phyloP scores from a whole-genome alignment of 2,888 invertebrate genomes.

The Sphaerophoria taeniata region DNA sequence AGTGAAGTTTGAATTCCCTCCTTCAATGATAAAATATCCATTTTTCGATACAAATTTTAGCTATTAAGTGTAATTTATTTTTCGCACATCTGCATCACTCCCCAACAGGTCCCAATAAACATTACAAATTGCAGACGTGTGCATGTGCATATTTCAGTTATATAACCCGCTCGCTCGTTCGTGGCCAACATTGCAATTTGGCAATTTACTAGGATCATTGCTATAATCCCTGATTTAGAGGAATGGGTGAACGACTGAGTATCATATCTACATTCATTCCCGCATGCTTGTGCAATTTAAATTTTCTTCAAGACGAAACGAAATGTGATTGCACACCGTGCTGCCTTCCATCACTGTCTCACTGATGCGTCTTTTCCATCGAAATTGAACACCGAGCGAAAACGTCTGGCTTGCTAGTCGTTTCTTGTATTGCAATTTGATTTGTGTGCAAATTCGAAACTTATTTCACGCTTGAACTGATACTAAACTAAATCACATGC shows the following conservation, averaged over 20 bases:
- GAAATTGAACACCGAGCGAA: not conserved
- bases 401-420: slow-evolving; percentile 5
- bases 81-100: slow-evolving; percentile 11
- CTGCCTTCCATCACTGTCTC: too few species aligned
- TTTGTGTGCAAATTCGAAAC: slow-evolving; percentile 75
- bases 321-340: slow-evolving; percentile 5
- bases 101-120: slow-evolving; percentile 6
- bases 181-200: slow-evolving; percentile 37
- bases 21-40: not conserved
- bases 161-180: not conserved
- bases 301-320: slow-evolving; percentile 27
- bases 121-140: slow-evolving; percentile 4
- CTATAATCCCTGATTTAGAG: slow-evolving; percentile 34
- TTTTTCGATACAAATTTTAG: not conserved
- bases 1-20: too few species aligned
- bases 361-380: not conserved
- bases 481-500: slow-evolving; percentile 70
- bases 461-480: slow-evolving; percentile 75
- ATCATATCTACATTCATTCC: not conserved
- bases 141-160: not conserved
- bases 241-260: too few species aligned
- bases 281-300: slow-evolving; percentile 35
- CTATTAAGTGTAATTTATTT: too few species aligned
- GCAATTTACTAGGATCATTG: slow-evolving; percentile 31
- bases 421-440: slow-evolving; percentile 72